phyloP scores from a whole-genome alignment of 2,797 vertebrate species.

The Gadopsis bispinosus region DNA sequence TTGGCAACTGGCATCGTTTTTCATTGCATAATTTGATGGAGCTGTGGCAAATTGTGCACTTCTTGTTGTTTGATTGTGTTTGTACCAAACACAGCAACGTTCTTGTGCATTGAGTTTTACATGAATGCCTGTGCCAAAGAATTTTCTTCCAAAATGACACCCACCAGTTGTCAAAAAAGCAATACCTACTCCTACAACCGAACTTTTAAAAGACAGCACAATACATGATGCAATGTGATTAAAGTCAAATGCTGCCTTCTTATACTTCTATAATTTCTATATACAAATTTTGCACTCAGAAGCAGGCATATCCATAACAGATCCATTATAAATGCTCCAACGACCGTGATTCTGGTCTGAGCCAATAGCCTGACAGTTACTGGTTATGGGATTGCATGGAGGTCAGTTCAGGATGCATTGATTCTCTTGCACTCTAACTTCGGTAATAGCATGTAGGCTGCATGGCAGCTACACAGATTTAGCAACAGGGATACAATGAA shows the following conservation, averaged over 20 bases:
- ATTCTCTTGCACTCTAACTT: conserved; percentile 41
- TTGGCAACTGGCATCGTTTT: conserved; percentile 60
- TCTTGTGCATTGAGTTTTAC: conserved; percentile 67
- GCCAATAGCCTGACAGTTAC: conserved; percentile 10
- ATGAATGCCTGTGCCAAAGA: conserved; percentile 58
- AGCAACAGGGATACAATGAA: conserved; percentile 19
- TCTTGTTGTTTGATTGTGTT: conserved; percentile 56
- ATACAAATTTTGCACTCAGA: conserved; percentile 6
- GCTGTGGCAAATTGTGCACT: conserved; percentile 54
- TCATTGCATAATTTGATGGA: conserved; percentile 69
- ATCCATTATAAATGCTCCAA: background rate
- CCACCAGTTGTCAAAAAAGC: conserved; percentile 69
- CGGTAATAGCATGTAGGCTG: background rate
- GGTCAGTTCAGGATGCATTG: conserved; percentile 21
- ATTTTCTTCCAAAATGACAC: conserved; percentile 70
- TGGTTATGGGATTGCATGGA: conserved; percentile 12
- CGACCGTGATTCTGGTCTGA: conserved; percentile 19
- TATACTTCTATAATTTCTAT: background rate
- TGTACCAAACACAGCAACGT: conserved; percentile 41
- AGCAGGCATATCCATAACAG: background rate
- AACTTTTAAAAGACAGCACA: conserved; percentile 52
- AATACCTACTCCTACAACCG: conserved; percentile 63
- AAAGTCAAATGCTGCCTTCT: conserved; percentile 15
- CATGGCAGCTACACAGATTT: conserved; percentile 22
- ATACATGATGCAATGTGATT: conserved; percentile 50